A percentile compares a stretch with the other conserved stretches of the same genome.
These are phyloP conservation scores for Trematomus loennbergii DNA, from an alignment of 2,113 vertebrate species.

Conservation along the genomic window DNA sequence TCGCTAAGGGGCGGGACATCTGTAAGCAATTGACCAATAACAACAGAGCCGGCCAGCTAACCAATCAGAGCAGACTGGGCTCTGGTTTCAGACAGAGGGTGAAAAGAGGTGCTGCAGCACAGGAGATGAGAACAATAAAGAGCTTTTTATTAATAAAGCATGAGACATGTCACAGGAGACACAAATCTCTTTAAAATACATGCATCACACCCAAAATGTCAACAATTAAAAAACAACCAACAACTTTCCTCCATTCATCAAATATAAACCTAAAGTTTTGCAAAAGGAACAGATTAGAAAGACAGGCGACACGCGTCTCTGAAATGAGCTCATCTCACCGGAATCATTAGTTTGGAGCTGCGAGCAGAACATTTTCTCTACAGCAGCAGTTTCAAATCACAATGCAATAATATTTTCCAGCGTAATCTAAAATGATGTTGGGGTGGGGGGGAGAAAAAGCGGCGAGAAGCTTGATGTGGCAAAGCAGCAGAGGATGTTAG, in stretches of 20 bases:
- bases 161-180: too few relatives aligned
- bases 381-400: slow-evolving; percentile 77
- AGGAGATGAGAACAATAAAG: too few relatives aligned
- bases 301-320: slow-evolving; percentile 54
- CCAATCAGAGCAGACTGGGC: too few relatives aligned
- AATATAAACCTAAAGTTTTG: slow-evolving; percentile 58
- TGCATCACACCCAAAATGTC: neutral
- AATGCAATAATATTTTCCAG: slow-evolving; percentile 79
- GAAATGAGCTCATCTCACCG: slow-evolving; percentile 68
- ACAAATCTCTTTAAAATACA: neutral
- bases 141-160: too few relatives aligned
- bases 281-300: slow-evolving; percentile 45
- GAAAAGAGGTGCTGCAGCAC: too few relatives aligned
- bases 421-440: slow-evolving; percentile 81
- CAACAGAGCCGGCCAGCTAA: too few relatives aligned
- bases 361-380: slow-evolving; percentile 71
- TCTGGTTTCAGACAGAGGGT: too few relatives aligned
- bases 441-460: slow-evolving; percentile 25
- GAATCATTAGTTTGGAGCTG: slow-evolving; percentile 76
- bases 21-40: too few relatives aligned
- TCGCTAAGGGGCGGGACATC: too few relatives aligned
- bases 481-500: slow-evolving; percentile 79
- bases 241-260: slow-evolving; percentile 17
- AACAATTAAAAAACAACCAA: slow-evolving; percentile 34
- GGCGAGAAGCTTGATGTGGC: slow-evolving; percentile 66